Conservation (phyloP, 2,888 invertebrate species). For the Stegana nigrithorax region DNA sequence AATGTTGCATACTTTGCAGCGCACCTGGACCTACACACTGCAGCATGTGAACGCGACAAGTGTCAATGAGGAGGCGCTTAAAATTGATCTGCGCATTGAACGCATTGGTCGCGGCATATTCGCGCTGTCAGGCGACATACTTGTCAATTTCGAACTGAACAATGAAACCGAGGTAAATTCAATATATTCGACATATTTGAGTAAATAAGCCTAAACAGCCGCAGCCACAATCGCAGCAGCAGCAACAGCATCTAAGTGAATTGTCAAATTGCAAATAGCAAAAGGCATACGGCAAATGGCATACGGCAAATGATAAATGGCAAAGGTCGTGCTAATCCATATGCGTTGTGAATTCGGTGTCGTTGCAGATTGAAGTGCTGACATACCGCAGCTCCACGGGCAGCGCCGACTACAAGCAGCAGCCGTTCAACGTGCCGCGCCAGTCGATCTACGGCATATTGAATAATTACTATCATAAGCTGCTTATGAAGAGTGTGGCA, state of each 20-base stretch:
- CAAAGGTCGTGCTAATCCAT: no score
- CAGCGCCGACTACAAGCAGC: neutral
- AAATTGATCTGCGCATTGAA: neutral
- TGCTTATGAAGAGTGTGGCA: conserved; percentile 29
- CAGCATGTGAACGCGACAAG: neutral
- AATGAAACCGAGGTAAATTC: neutral
- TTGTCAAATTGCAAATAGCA: no score
- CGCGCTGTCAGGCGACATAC: neutral
- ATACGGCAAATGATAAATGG: no score
- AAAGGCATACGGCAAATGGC: no score
- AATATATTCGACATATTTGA: no score
- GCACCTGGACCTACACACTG: neutral
- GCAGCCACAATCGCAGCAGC: no score
- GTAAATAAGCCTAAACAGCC: no score
- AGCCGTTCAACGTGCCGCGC: neutral
- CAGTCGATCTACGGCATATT: neutral
- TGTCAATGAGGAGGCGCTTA: neutral
- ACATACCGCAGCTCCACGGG: neutral
- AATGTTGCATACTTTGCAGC: no score
- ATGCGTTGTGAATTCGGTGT: no score
- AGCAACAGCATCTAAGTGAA: no score
- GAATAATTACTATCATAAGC: conserved; percentile 33
- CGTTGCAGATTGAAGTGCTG: neutral
- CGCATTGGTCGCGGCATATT: neutral
- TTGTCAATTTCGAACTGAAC: neutral